Evolutionary conservation across 2,888 invertebrate genomes (phyloP), one percentile per base, ranked within the genome.

Genomic region (Metacarcinus magister): DNA sequence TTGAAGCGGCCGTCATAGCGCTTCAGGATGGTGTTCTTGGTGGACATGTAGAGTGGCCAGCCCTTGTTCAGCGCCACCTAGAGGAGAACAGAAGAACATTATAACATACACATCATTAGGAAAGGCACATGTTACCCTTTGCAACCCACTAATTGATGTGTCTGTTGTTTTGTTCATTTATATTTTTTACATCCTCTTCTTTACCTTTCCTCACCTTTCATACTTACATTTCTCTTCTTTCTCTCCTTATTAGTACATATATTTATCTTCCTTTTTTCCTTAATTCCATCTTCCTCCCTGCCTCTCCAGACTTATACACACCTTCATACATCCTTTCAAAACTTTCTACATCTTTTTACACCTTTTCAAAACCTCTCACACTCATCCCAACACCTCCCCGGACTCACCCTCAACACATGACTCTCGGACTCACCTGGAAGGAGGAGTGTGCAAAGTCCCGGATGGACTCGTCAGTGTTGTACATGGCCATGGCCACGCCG

Each of bases 11-110:
- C 99, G 97, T 99, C 99, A 97, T 99, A 99, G 97, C 98, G 98
- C 98, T 99, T 99, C 93, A 99, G 98, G 97, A 99, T 99, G 0
- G 99, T 99, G 97, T 99, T 99, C 98, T 99, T 99, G 7, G 99
- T 99, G 96, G 99, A 99, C 97, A 99, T 97, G 97, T 99, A 99
- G n/a, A 99, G 98, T 0, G 99, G 99, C 98, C 98, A 99, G 97
- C 98, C 98, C 98, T 99, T 99, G 97, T 98, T 98, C 96, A 99
- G 97, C 87, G 99, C 99, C 97, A 99, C 98, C 97, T 98, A 97
- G 39, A 43, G 54, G 39, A 46, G 91, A 28, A 91, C 46, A n/a
- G 23, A 91, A 43, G 0, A 89, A 43, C 39, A 39, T 39, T 39
- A 39, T 39, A 39, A 39, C 39, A 39, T 2, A 1, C 2, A 39